A percentile compares a stretch with the other conserved stretches of the same genome.
Evolutionary conservation across 2,888 invertebrate genomes (phyloP).

Genomic region (Eristalis pertinax): DNA sequence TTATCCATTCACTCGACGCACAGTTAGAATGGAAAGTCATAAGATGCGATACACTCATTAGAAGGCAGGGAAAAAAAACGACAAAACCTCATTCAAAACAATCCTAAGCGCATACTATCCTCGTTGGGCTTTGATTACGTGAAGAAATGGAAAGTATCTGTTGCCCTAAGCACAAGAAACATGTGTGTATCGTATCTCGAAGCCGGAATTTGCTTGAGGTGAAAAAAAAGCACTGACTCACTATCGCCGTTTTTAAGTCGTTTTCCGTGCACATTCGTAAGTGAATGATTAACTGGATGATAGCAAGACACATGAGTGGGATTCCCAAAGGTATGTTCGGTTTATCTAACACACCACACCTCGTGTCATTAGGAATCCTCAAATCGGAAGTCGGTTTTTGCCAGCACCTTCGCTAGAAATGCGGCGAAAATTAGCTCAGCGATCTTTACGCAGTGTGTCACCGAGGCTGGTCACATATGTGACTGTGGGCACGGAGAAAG

Average conservation of each 20-base stretch:
- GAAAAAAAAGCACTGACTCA: not conserved
- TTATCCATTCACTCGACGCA: conserved; percentile 5
- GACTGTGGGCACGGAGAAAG: conserved; percentile 11
- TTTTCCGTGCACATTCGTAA: not conserved
- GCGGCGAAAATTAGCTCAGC: not conserved
- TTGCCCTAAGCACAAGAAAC: conserved; percentile 17
- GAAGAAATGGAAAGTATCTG: conserved; percentile 23
- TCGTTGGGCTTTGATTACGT: not conserved
- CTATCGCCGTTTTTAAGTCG: not conserved
- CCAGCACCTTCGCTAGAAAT: not conserved
- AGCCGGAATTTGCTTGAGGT: conserved; percentile 23
- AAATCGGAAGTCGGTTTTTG: not conserved
- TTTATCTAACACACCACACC: not conserved
- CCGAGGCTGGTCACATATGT: not conserved
- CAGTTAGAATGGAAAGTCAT: conserved; percentile 21
- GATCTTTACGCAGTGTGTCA: conserved; percentile 6
- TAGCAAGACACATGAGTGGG: not conserved
- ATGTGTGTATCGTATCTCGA: conserved; percentile 12
- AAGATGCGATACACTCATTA: conserved; percentile 15
- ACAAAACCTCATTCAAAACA: not conserved
- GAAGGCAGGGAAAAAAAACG: not conserved
- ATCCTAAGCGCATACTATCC: conserved; percentile 5
- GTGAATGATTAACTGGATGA: conserved; percentile 9
- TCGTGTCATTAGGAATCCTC: not conserved
- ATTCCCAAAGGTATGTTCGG: not conserved